Percentiles rank a stretch among this genome's conserved stretches.
phyloP scores from a whole-genome alignment of 2,888 invertebrate genomes.

The Gastrophysa polygoni region DNA sequence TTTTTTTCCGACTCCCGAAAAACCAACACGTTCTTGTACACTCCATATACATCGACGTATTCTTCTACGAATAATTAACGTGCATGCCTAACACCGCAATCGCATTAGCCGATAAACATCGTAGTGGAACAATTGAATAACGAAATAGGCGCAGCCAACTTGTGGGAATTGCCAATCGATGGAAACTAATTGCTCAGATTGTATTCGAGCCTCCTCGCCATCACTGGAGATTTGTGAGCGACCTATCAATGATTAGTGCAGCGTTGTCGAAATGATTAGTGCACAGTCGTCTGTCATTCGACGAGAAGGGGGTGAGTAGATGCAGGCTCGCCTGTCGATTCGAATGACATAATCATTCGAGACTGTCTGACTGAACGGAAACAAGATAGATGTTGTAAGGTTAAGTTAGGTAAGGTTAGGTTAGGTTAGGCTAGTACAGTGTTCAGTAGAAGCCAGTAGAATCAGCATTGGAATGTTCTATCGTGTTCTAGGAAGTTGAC shows the following conservation, averaged over 20 bases:
- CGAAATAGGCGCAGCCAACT: slow-evolving; percentile 36
- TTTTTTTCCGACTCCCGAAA: no score
- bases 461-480: no score
- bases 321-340: slow-evolving; percentile 50
- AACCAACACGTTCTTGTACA: no score
- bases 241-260: slow-evolving; percentile 50
- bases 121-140: slow-evolving; percentile 41
- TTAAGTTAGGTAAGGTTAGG: slow-evolving; percentile 41
- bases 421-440: no score
- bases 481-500: no score
- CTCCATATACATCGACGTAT: neutral
- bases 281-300: slow-evolving; percentile 55
- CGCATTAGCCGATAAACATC: slow-evolving; percentile 38
- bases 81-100: slow-evolving; percentile 29
- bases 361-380: slow-evolving; percentile 50
- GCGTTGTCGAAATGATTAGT: slow-evolving; percentile 52
- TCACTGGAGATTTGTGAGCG: slow-evolving; percentile 43
- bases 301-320: slow-evolving; percentile 21
- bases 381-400: slow-evolving; percentile 53
- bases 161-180: slow-evolving; percentile 43
- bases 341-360: slow-evolving; percentile 57
- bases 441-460: no score
- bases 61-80: slow-evolving; percentile 25
- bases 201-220: slow-evolving; percentile 42
- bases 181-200: slow-evolving; percentile 47